Percentiles rank a stretch among this genome's conserved stretches.
phyloP scores from a whole-genome alignment of 1,140 invertebrate genomes.

The Zaprionus vittiger region DNA sequence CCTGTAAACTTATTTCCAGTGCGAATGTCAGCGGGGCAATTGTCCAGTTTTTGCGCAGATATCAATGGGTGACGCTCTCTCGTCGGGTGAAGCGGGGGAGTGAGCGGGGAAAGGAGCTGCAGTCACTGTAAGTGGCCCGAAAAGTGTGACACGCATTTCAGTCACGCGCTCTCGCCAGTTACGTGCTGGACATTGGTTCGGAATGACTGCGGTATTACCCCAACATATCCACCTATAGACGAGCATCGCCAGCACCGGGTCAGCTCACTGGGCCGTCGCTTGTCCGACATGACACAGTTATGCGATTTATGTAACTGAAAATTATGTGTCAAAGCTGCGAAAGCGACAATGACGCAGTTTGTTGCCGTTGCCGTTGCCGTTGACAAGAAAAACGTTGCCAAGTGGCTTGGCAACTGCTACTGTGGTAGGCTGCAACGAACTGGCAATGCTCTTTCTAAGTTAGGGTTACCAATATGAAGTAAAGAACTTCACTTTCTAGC shows the following conservation, averaged over 20 bases:
- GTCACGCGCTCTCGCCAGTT: conserved; percentile 59
- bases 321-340: conserved; percentile 74
- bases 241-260: conserved; percentile 25
- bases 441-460: conserved; percentile 17
- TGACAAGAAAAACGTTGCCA: conserved; percentile 62
- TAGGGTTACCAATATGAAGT: neutral
- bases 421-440: conserved; percentile 15
- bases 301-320: conserved; percentile 79
- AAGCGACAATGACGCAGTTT: conserved; percentile 72
- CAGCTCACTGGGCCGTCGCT: conserved; percentile 22
- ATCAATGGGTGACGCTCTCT: neutral
- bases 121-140: conserved; percentile 17
- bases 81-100: too few relatives aligned
- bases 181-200: conserved; percentile 52
- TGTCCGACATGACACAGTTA: conserved; percentile 75
- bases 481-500: neutral
- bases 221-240: neutral
- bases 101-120: neutral
- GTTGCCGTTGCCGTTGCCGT: conserved; percentile 34
- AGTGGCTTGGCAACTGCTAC: conserved; percentile 13
- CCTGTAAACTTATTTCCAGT: conserved; percentile 44
- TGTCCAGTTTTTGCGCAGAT: conserved; percentile 24
- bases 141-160: conserved; percentile 69
- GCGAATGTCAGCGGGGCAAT: conserved; percentile 49
- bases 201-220: conserved; percentile 29